These are phyloP conservation scores for Tipula unca DNA, from an alignment of 2,888 invertebrate species.

Conservation along the genomic window DNA sequence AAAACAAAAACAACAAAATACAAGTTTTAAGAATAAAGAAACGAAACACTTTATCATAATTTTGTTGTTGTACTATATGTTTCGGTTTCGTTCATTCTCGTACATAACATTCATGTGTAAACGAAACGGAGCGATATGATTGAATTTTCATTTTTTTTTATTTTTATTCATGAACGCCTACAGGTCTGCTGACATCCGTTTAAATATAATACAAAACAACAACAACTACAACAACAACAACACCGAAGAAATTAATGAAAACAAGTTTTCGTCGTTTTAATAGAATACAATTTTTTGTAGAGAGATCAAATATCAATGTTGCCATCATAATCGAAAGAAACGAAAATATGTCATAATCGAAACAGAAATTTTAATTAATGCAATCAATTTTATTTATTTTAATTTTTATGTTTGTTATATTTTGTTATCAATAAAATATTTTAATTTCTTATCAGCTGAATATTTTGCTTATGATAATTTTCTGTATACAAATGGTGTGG, in stretches of 20 bases:
- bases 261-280: not conserved
- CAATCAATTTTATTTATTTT: too few relatives aligned
- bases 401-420: too few relatives aligned
- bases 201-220: constrained; percentile 39
- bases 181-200: constrained; percentile 54
- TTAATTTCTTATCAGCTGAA: not conserved
- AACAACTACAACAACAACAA: constrained; percentile 46
- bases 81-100: not conserved
- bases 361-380: not conserved
- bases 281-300: not conserved
- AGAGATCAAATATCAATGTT: not conserved
- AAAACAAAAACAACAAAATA: not conserved
- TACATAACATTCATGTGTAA: not conserved
- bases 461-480: not conserved
- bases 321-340: not conserved
- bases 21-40: constrained; percentile 14
- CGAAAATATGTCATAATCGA: not conserved
- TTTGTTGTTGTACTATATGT: not conserved
- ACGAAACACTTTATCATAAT: not conserved
- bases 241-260: constrained; percentile 9
- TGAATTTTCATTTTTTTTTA: not conserved
- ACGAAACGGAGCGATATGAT: not conserved
- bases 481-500: not conserved
- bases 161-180: constrained; percentile 26
- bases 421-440: not conserved